phyloP scores from a whole-genome alignment of 2,797 vertebrate genomes.

The Cuniculus paca region DNA sequence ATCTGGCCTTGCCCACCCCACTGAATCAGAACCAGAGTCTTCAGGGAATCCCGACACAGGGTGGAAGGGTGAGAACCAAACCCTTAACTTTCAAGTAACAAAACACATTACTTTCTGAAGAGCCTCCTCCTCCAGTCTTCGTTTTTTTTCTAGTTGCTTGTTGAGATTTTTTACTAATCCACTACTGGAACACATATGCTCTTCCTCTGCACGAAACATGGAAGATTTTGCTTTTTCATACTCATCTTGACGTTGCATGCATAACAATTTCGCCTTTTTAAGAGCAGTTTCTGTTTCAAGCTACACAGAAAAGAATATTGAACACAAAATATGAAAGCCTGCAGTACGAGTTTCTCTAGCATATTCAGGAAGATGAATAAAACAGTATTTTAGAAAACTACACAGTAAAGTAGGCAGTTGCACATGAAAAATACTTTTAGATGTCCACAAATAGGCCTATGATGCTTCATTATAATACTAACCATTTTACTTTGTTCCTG shows the following conservation, averaged over 20 bases:
- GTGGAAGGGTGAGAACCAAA: constrained; percentile 7
- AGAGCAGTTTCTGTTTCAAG: constrained; percentile 95
- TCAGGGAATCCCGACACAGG: not conserved
- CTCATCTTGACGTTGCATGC: constrained; percentile 96
- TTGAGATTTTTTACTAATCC: constrained; percentile 88
- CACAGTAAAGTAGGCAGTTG: not conserved
- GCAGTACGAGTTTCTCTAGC: not conserved
- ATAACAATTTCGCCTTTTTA: constrained; percentile 94
- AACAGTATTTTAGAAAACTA: constrained; percentile 27
- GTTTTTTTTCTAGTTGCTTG: constrained; percentile 96
- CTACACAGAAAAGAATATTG: constrained; percentile 86
- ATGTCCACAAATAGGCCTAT: not conserved
- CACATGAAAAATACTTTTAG: not conserved
- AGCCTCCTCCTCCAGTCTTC: constrained; percentile 96
- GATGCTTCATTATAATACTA: constrained; percentile 81
- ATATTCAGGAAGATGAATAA: not conserved
- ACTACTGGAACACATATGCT: constrained; percentile 90
- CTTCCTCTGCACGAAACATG: constrained; percentile 95
- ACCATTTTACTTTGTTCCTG: constrained; percentile 98
- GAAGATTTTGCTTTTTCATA: constrained; percentile 96
- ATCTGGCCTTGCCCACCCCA: not conserved
- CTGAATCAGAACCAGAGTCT: not conserved
- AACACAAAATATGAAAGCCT: constrained; percentile 22
- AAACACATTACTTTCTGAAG: constrained; percentile 93
- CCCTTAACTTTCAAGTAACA: constrained; percentile 45